These are phyloP conservation scores for Drosophila merina DNA, from an alignment of 2,888 invertebrate genomes.

Conservation along the genomic window DNA sequence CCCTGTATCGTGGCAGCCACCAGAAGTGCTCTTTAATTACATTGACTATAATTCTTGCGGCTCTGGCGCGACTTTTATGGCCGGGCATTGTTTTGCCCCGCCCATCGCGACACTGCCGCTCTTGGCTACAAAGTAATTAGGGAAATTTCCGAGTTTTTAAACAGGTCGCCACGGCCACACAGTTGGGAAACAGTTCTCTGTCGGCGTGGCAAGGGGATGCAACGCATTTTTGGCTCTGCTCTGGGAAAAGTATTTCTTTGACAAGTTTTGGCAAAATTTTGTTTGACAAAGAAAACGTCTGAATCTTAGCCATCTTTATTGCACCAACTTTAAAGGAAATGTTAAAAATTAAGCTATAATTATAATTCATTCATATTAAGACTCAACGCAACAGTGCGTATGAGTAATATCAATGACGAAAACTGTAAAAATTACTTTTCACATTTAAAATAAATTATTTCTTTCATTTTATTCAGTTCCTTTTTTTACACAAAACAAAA, in stretches of 20 bases:
- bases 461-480: too few relatives aligned
- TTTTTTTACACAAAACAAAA: too few relatives aligned
- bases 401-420: too few relatives aligned
- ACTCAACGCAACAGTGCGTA: background rate
- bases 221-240: background rate
- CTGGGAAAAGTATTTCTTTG: background rate
- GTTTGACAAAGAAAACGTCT: background rate
- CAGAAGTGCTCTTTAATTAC: constrained; percentile 81
- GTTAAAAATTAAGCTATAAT: too few relatives aligned
- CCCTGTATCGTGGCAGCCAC: constrained; percentile 51
- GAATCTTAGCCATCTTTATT: background rate
- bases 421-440: too few relatives aligned
- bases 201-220: background rate
- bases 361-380: too few relatives aligned
- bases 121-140: constrained; percentile 79
- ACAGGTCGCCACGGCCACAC: constrained; percentile 63
- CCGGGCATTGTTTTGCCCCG: constrained; percentile 48
- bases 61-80: constrained; percentile 76
- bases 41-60: constrained; percentile 80
- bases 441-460: too few relatives aligned
- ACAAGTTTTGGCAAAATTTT: background rate
- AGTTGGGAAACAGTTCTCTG: constrained; percentile 12
- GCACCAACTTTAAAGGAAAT: background rate
- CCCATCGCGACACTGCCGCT: constrained; percentile 44
- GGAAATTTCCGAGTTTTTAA: constrained; percentile 79